These are phyloP conservation scores for Piezodorus guildinii DNA, from an alignment of 1,140 invertebrate species.

Conservation along the genomic window DNA sequence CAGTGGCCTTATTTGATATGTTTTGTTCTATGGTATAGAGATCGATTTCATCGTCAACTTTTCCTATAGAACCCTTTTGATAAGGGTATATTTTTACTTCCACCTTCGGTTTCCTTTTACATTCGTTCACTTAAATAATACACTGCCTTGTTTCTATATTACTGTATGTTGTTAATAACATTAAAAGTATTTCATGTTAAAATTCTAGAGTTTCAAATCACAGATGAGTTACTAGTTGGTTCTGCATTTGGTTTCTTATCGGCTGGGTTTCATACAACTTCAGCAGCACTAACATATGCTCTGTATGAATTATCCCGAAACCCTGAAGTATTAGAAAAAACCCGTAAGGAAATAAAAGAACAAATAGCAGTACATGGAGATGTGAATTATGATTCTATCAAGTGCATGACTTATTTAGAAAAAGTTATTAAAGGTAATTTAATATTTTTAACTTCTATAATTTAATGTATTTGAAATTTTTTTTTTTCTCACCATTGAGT, in stretches of 20 bases:
- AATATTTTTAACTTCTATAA: no score
- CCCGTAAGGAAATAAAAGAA: neutral
- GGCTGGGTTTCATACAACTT: slow-evolving; percentile 1
- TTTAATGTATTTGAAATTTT: no score
- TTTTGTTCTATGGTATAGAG: no score
- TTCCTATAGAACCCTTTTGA: no score
- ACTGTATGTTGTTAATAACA: neutral
- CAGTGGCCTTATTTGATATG: no score
- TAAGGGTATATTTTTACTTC: no score
- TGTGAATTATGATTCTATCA: neutral
- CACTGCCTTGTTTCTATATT: no score
- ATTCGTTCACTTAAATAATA: no score
- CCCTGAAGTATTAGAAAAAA: neutral
- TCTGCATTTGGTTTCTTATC: slow-evolving; percentile 1
- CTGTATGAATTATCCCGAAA: neutral
- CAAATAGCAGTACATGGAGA: neutral
- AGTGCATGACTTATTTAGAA: slow-evolving; percentile 4
- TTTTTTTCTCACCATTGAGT: no score
- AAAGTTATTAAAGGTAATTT: slow-evolving; percentile 1
- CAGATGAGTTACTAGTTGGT: slow-evolving; percentile 2
- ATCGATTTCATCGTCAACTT: no score
- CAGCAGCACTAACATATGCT: neutral
- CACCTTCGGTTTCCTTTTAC: no score
- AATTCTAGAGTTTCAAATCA: neutral
- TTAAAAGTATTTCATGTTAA: neutral